Base-by-base conservation (phyloP, 37 sponge, comb jelly and placozoan species). In the Cladorhizidae sp. region DNA sequence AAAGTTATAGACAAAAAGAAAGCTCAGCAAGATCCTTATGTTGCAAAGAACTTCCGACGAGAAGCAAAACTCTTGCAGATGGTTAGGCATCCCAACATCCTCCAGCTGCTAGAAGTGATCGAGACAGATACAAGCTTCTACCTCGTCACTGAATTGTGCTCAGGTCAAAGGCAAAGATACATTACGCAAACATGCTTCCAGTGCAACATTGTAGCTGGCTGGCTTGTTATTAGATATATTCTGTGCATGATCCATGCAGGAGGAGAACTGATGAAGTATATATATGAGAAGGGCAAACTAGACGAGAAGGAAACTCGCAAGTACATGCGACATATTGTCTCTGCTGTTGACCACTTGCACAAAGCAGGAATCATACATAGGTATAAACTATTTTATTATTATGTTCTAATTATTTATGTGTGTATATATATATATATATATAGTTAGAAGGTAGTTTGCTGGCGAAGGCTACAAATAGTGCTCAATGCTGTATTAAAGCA, bases 51-150 rank as follows among this genome's bases (percentile, higher is more conserved):
- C 83, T 80, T 98, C 32, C 84, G 87, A 17, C 80, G 99, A 50
- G 99, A 98, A 52, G 99, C 99, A 0, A 83, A 85, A 57, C 83
- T 98, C 0, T 68, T 98, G 64, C 92, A 93, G 69, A 85, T 81
- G 59, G 72, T 96, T 11, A 70, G 80, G 21, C 99, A 98, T 67
- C 90, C 92, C 18, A 93, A 94, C 80, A 91, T 98, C 64, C 80
- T 98, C 51, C 88, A 92, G 62, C 92, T 96, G 35, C 75, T 84
- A 21, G 99, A 98, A 65, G 90, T 96, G 33, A 84, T 98, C 36
- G 99, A 98, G 80, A 98, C 99, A 26, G 99, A 98, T 33, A 93
- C 93, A 79, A 89, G 83, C 55, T 98, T 88, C 86, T 98, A 98
- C 75, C 91, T 98, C 38, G 88, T 96, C 40, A 83, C 85, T 62